Base-by-base conservation (phyloP, 2,888 invertebrate genomes). In the Patella caerulea region DNA sequence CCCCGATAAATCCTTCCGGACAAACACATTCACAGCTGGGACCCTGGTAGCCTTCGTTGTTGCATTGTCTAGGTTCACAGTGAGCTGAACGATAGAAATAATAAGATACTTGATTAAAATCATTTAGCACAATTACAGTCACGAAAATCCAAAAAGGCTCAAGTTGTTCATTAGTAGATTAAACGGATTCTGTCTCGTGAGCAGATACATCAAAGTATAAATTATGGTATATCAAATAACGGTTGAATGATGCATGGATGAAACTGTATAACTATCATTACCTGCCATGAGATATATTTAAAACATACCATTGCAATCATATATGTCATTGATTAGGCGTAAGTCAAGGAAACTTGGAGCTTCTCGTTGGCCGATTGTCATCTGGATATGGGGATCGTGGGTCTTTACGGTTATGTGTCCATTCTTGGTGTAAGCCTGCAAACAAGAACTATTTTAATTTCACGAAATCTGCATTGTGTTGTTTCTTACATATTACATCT, bases 361-460 rank as follows among this genome's bases (percentile, higher is more conserved):
- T 55, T 85, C 82, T 69, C 87, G n/a, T 77, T 87, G 87, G 55
- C 87, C 87, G 74, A 87, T 86, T 73, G 85, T 84, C 55, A 81
- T 78, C 72, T 78, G 75, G 82, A 85, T 83, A n/a, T 83, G 79
- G 2, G 83, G 82, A 72, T 86, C 86, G 65, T 80, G 79, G 34
- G 86, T 84, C 55, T 82, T 76, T 2, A 86, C 81, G 24, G 76
- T 75, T 52, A 75, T n/a, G 11, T 54, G 59, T 11, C 72, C 76
- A 56, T 72, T 76, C 72, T 72, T 72, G 15, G 72, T 69, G 52
- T 72, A 76, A 56, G 76, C 76, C 76, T 76, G 72, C 3, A 71
- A 15, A 45, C 45, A 45, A 45, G 45, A 45, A 45, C 7, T 45
- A 45, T 9, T 45, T 1, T 45, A 45, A 45, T 45, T 45, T 45